Evolutionary conservation across 2,113 vertebrate species (phyloP).

Genomic region (Illadopsis cleaveri): DNA sequence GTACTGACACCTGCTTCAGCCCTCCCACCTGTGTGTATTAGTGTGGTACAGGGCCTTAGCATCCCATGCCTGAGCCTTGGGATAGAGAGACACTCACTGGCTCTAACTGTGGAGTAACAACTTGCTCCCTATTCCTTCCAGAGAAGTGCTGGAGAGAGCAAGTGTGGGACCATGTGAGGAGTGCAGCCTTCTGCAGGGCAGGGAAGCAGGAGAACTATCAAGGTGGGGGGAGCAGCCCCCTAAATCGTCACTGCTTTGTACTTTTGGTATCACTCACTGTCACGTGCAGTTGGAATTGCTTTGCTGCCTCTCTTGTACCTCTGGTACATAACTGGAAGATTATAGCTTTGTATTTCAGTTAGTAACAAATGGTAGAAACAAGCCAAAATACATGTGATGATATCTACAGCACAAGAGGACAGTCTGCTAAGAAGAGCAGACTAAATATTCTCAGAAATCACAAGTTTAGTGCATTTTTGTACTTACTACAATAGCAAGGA

Average conservation of each 20-base stretch:
- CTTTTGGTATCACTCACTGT: neutral
- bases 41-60: neutral
- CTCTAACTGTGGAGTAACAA: neutral
- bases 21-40: neutral
- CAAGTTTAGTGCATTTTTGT: neutral
- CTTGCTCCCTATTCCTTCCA: neutral
- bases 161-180: fast-evolving
- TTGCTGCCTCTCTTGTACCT: neutral
- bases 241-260: neutral
- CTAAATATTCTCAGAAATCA: neutral
- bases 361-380: neutral
- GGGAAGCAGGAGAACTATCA: neutral
- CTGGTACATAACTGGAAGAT: neutral
- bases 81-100: neutral
- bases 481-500: neutral
- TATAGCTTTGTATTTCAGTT: neutral
- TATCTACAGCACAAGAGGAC: neutral
- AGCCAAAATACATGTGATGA: neutral
- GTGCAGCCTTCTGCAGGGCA: neutral
- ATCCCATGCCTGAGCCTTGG: neutral
- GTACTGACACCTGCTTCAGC: neutral
- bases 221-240: neutral
- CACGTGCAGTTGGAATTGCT: neutral
- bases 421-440: neutral
- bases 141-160: neutral